Conservation (phyloP, 2,888 invertebrate species). For the Drosophila emarginata region DNA sequence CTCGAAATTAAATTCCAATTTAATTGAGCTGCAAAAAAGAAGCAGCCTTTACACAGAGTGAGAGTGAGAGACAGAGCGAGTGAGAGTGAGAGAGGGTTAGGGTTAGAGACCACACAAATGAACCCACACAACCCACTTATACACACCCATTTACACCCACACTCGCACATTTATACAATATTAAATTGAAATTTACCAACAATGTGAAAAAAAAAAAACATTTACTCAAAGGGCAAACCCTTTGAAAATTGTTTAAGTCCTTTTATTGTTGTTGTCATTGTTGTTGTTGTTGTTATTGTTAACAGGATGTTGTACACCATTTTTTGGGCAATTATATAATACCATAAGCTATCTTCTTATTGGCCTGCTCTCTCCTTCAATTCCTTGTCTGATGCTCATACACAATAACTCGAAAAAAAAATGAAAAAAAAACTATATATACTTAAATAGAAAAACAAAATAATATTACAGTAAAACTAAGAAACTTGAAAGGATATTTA, state of each 20-base stretch:
- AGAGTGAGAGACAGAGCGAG: constrained; percentile 28
- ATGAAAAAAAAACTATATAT: not conserved
- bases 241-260: not conserved
- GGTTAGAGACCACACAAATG: constrained; percentile 56
- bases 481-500: no score
- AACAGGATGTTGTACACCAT: no score
- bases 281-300: not conserved
- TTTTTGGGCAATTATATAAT: not conserved
- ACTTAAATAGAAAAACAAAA: not conserved
- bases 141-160: constrained; percentile 20
- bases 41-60: constrained; percentile 14
- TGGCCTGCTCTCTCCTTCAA: not conserved
- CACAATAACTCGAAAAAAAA: not conserved
- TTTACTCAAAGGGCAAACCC: constrained; percentile 12
- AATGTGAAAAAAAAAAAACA: constrained; percentile 26
- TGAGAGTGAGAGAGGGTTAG: not conserved
- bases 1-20: constrained; percentile 77
- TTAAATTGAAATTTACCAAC: constrained; percentile 65
- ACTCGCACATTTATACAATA: constrained; percentile 45
- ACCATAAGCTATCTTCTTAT: no score
- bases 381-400: not conserved
- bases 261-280: not conserved
- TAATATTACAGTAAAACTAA: not conserved
- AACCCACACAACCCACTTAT: constrained; percentile 39
- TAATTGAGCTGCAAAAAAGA: constrained; percentile 76